A percentile compares a stretch with the other conserved stretches of the same genome.
Conservation (phyloP, 2,113 vertebrate species). For the Neotragus moschatus region DNA sequence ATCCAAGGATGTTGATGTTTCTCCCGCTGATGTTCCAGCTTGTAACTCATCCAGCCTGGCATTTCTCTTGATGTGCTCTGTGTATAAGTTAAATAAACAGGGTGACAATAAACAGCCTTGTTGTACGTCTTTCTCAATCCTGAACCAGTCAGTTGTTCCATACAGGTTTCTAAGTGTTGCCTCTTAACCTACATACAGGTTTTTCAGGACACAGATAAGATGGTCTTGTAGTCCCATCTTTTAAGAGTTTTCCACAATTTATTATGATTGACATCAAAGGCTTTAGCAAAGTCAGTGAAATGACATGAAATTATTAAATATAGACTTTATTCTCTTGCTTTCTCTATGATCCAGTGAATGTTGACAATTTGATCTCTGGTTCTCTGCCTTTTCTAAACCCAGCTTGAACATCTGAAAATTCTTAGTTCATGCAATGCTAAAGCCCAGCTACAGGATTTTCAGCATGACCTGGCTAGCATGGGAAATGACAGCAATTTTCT, state of each 20-base stretch:
- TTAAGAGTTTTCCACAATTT: not conserved
- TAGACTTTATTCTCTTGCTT: not conserved
- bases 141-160: no score
- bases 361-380: not conserved
- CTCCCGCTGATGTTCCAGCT: no score
- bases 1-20: no score
- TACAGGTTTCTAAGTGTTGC: no score
- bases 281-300: not conserved
- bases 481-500: not conserved
- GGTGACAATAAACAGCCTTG: no score
- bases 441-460: not conserved
- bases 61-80: no score
- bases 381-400: not conserved
- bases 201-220: not conserved
- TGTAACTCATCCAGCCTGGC: no score
- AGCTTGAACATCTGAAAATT: not conserved
- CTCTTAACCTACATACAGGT: no score
- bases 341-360: not conserved
- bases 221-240: not conserved
- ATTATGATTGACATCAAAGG: not conserved
- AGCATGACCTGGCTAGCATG: not conserved
- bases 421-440: not conserved
- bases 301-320: not conserved
- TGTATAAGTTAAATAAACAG: no score
- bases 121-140: no score